These are phyloP conservation scores for Zygaena filipendulae DNA, from an alignment of 2,888 invertebrate species.

Conservation along the genomic window DNA sequence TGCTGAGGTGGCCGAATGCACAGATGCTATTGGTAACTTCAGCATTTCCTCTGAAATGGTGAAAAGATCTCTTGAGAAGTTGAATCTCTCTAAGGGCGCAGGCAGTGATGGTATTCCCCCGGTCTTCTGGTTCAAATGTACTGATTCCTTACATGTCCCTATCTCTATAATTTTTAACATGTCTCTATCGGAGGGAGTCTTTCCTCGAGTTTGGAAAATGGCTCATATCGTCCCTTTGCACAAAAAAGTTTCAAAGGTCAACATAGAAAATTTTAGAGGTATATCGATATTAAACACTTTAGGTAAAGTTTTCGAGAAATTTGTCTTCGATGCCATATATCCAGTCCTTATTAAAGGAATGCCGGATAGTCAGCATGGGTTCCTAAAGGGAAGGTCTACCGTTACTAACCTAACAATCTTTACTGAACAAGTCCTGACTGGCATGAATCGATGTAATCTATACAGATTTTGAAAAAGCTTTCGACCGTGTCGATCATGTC, in stretches of 20 bases:
- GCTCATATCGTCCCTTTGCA: neutral
- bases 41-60: no score
- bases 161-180: neutral
- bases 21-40: no score
- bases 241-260: neutral
- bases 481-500: constrained; percentile 14
- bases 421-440: constrained; percentile 5
- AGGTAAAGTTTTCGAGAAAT: constrained; percentile 9
- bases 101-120: no score
- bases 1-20: no score
- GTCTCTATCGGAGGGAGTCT: neutral
- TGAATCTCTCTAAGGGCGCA: no score
- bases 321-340: constrained; percentile 3
- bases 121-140: neutral
- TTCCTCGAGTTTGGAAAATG: neutral
- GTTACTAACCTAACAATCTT: constrained; percentile 7
- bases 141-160: neutral
- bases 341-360: constrained; percentile 1
- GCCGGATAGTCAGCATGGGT: constrained; percentile 11
- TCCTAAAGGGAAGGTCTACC: constrained; percentile 8
- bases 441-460: constrained; percentile 11
- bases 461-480: constrained; percentile 16
- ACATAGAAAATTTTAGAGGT: constrained; percentile 11
- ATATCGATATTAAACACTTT: constrained; percentile 8
- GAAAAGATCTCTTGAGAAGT: no score